Evolutionary conservation across 1,140 invertebrate species (phyloP).

Genomic region (Drosophila yakuba): DNA sequence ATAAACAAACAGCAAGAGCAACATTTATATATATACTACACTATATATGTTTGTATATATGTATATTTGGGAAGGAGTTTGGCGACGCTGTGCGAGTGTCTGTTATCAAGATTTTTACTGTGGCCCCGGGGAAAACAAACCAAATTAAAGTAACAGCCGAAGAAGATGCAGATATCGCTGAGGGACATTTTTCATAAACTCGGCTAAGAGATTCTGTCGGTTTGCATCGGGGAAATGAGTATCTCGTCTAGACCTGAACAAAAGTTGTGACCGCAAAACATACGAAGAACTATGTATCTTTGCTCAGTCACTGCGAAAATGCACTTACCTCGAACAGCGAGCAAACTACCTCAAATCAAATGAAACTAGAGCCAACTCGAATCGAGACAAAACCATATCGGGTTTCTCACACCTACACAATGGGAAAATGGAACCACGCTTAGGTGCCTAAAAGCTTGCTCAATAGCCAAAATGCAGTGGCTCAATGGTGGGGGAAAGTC

Average conservation of each 20-base stretch:
- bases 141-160: slow-evolving; percentile 33
- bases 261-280: slow-evolving; percentile 27
- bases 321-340: slow-evolving; percentile 49
- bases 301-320: slow-evolving; percentile 58
- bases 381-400: slow-evolving; percentile 50
- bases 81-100: not conserved
- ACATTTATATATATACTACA: slow-evolving; percentile 8
- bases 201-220: slow-evolving; percentile 6
- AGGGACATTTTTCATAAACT: slow-evolving; percentile 8
- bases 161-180: slow-evolving; percentile 17
- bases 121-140: slow-evolving; percentile 9
- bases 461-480: slow-evolving; percentile 34
- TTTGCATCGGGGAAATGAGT: slow-evolving; percentile 12
- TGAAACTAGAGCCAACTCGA: slow-evolving; percentile 32
- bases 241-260: slow-evolving; percentile 20
- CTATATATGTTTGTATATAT: slow-evolving; percentile 9
- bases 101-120: slow-evolving; percentile 52
- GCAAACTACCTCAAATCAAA: slow-evolving; percentile 2
- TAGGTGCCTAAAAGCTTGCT: slow-evolving; percentile 74
- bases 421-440: slow-evolving; percentile 43
- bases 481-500: no score
- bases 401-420: slow-evolving; percentile 77
- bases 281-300: slow-evolving; percentile 1
- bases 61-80: slow-evolving; percentile 21
- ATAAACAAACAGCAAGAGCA: slow-evolving; percentile 62